Conservation (phyloP, 1,140 invertebrate species). For the Philopotamus ludificatus region DNA sequence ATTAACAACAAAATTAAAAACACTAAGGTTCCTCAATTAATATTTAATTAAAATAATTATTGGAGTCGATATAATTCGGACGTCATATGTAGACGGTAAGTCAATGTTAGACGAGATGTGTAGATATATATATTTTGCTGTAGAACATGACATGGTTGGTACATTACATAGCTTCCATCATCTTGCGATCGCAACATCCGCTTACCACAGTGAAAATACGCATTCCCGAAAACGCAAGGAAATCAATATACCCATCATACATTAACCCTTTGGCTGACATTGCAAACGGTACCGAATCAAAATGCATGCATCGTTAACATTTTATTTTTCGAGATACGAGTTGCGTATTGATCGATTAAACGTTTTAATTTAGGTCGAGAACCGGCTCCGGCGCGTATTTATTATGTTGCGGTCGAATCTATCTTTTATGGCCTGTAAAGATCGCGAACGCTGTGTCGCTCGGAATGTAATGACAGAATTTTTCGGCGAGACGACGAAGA, state of each 20-base stretch:
- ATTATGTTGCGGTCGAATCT: too few relatives aligned
- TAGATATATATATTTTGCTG: neutral
- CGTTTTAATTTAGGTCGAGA: neutral
- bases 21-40: too few relatives aligned
- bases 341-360: neutral
- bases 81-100: slow-evolving; percentile 6
- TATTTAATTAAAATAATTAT: neutral
- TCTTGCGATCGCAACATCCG: neutral
- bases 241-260: slow-evolving; percentile 6
- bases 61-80: neutral
- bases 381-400: too few relatives aligned
- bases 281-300: neutral
- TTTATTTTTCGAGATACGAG: neutral
- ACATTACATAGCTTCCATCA: slow-evolving; percentile 1
- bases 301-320: neutral
- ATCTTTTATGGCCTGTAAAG: too few relatives aligned
- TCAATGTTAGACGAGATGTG: neutral
- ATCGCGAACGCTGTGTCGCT: too few relatives aligned
- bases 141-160: neutral
- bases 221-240: slow-evolving; percentile 6
- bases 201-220: neutral
- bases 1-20: neutral
- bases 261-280: slow-evolving; percentile 6
- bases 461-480: too few relatives aligned
- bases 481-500: too few relatives aligned